Evolutionary conservation across 2,888 invertebrate genomes (phyloP).

Genomic region (Drosophila anceps): DNA sequence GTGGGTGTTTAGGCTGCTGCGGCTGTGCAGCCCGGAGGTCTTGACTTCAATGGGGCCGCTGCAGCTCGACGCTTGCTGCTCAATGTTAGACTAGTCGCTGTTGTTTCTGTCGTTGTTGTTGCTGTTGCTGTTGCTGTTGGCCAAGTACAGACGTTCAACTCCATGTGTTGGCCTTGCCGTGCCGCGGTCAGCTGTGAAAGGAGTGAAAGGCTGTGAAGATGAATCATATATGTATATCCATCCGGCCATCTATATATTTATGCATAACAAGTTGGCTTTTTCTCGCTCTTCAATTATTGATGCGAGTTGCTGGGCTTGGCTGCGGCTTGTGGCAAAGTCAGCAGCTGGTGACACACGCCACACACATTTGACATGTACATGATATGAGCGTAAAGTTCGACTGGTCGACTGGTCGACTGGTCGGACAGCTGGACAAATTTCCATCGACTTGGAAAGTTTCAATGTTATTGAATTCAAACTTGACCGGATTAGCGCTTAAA

Average conservation of each 20-base stretch:
- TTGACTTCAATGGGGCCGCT: constrained; percentile 35
- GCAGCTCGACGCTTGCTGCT: constrained; percentile 19
- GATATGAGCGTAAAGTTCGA: not conserved
- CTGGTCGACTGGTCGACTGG: not conserved
- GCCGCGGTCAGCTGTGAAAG: constrained; percentile 54
- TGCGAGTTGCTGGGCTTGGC: not conserved
- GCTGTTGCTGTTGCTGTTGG: constrained; percentile 27
- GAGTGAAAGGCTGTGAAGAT: constrained; percentile 34
- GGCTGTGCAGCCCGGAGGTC: constrained; percentile 35
- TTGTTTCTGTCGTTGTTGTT: constrained; percentile 15
- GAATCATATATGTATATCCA: constrained; percentile 32
- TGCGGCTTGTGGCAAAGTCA: constrained; percentile 23
- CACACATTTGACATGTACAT: constrained; percentile 23
- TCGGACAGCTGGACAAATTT: constrained; percentile 21
- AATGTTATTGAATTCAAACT: constrained; percentile 11
- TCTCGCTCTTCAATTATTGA: constrained; percentile 38
- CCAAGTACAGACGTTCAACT: constrained; percentile 48
- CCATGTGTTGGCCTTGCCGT: constrained; percentile 74
- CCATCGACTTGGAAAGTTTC: constrained; percentile 14
- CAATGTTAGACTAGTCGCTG: constrained; percentile 6
- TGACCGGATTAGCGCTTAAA: constrained; percentile 36
- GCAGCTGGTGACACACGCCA: constrained; percentile 36
- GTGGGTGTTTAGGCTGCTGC: constrained; percentile 33
- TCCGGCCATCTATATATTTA: not conserved
- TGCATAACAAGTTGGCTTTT: not conserved